Conservation (phyloP, 2,888 invertebrate species). For the Cyclophora albipunctata region DNA sequence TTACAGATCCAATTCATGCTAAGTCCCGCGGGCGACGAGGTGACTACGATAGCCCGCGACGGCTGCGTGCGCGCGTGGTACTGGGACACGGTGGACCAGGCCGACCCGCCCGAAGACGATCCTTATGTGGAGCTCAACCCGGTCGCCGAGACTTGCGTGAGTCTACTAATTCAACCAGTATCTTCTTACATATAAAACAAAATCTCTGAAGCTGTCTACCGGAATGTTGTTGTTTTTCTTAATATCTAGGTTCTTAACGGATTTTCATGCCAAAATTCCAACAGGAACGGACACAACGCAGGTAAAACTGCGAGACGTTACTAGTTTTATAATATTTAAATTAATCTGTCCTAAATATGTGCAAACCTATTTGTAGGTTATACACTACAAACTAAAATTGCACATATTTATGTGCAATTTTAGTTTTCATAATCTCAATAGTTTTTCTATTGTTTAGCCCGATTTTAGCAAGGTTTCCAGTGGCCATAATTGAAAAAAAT, state of each 20-base stretch:
- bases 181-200: no score
- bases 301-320: no score
- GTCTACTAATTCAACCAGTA: no score
- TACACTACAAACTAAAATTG: no score
- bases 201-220: no score
- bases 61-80: slow-evolving; percentile 90
- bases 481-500: no score
- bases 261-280: not conserved
- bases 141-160: slow-evolving; percentile 84
- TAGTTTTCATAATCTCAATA: not conserved
- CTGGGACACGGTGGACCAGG: slow-evolving; percentile 92
- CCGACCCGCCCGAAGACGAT: slow-evolving; percentile 88
- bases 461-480: no score
- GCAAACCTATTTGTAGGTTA: no score
- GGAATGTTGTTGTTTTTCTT: not conserved
- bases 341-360: not conserved
- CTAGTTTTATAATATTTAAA: not conserved
- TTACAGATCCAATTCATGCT: slow-evolving; percentile 63
- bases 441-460: not conserved
- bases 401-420: not conserved
- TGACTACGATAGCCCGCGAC: slow-evolving; percentile 78
- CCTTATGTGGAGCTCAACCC: slow-evolving; percentile 89
- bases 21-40: slow-evolving; percentile 59
- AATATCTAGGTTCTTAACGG: no score
- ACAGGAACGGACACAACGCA: no score